Base-by-base conservation (phyloP, 2,797 vertebrate species). In the Etheostoma nigrum region DNA sequence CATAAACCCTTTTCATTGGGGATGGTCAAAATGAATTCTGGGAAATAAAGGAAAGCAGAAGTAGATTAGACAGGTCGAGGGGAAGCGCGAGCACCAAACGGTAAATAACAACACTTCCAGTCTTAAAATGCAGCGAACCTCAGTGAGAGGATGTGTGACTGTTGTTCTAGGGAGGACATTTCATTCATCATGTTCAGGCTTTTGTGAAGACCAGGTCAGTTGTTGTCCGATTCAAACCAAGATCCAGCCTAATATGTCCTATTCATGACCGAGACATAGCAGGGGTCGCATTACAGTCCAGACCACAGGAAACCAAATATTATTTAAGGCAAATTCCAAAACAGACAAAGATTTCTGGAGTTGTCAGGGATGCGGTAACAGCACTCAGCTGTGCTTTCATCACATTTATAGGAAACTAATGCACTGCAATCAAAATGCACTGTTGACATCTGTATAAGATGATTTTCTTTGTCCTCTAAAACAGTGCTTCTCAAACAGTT, bases 261-360 rank as follows among this genome's bases (percentile, higher is more conserved):
- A 76, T 72, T 84, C 55, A 54, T 33, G 42, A 66, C 75, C 15
- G 59, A 45, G 58, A 66, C 42, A 67, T 45, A 73, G 57, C n/a
- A n/a, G 15, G 2, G 47, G 13, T 79, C 58, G 49, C 44, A 48
- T 88, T 84, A 67, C 44, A 85, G 45, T 63, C 63, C 59, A 83
- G 63, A 72, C 77, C 81, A 63, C 78, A 84, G 70, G 71, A 92
- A 86, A 74, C 45, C 65, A 86, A 81, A 84, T 76, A 69, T 80
- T 82, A 79, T 82, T 81, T 57, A 27, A 80, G 74, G 67, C 75
- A 82, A 86, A 85, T 83, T 82, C 51, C 69, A 57, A 77, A 86
- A 73, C 67, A 44, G 33, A 58, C 59, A 14, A 72, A 58, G 21
- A 60, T 75, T 66, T 81, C 58, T 74, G 18, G 44, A 53, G 25